Conservation (phyloP, 2,888 invertebrate species). For the Polietes domitor region DNA sequence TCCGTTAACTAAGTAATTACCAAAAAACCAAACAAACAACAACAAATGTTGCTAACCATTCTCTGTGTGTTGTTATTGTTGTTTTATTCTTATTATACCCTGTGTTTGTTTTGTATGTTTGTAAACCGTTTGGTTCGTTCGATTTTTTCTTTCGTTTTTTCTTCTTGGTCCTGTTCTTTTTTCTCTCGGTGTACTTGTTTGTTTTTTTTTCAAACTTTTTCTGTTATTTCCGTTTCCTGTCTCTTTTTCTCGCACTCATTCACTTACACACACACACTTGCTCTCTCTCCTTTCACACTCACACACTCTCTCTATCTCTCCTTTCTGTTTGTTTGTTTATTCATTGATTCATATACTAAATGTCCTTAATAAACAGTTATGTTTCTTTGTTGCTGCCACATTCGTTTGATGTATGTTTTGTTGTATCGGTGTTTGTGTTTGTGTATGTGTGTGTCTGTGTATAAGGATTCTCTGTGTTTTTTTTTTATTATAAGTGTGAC, state of each 20-base stretch:
- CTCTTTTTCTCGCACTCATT: not conserved
- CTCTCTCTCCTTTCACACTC: slow-evolving; percentile 18
- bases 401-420: slow-evolving; percentile 8
- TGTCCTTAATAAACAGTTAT: slow-evolving; percentile 57
- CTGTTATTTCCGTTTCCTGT: slow-evolving; percentile 40
- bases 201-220: too few relatives aligned
- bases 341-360: slow-evolving; percentile 44
- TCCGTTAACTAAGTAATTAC: slow-evolving; percentile 66
- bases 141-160: slow-evolving; percentile 29
- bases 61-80: slow-evolving; percentile 65
- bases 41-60: slow-evolving; percentile 63
- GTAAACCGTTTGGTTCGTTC: slow-evolving; percentile 13
- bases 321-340: not conserved
- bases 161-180: slow-evolving; percentile 25
- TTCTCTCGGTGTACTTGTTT: slow-evolving; percentile 28
- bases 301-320: not conserved
- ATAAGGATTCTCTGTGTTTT: slow-evolving; percentile 29
- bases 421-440: slow-evolving; percentile 40
- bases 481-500: slow-evolving; percentile 54
- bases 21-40: slow-evolving; percentile 23
- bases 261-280: not conserved
- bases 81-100: slow-evolving; percentile 60
- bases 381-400: not conserved
- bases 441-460: slow-evolving; percentile 36
- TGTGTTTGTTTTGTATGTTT: slow-evolving; percentile 11